phyloP scores from a whole-genome alignment of 2,797 vertebrate species.

The Myoxocephalus aenaeus region DNA sequence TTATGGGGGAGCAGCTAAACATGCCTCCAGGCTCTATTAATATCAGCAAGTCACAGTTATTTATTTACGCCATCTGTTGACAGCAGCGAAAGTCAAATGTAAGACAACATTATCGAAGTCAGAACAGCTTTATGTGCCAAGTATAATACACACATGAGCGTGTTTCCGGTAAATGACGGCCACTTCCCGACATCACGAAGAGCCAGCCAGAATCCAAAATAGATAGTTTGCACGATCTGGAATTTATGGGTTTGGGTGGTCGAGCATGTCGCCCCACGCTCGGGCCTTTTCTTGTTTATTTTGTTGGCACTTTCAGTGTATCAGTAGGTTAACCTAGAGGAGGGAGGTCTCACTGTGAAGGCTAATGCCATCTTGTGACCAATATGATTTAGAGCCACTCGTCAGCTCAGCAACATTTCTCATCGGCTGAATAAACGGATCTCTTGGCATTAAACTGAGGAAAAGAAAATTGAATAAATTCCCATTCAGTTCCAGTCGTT shows the following conservation, averaged over 20 bases:
- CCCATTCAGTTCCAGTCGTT: slow-evolving; percentile 26
- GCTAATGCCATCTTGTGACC: slow-evolving; percentile 53
- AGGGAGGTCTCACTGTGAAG: slow-evolving; percentile 28
- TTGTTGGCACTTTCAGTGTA: slow-evolving; percentile 11
- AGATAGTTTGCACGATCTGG: slow-evolving; percentile 38
- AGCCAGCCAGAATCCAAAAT: slow-evolving; percentile 37
- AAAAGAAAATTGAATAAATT: neutral
- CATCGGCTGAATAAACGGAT: slow-evolving; percentile 70
- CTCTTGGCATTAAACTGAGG: slow-evolving; percentile 43
- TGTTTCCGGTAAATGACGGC: slow-evolving; percentile 17
- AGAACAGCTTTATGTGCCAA: slow-evolving; percentile 7
- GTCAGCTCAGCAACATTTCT: slow-evolving; percentile 66
- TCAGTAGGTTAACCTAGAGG: slow-evolving; percentile 25
- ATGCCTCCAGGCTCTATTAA: slow-evolving; percentile 29
- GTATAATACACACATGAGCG: neutral
- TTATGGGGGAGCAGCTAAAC: slow-evolving; percentile 34
- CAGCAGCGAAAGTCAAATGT: slow-evolving; percentile 27
- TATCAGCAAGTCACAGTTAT: slow-evolving; percentile 34
- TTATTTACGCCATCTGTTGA: slow-evolving; percentile 16
- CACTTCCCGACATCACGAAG: slow-evolving; percentile 32
- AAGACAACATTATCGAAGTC: slow-evolving; percentile 12
- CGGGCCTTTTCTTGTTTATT: slow-evolving; percentile 41
- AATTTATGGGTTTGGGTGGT: slow-evolving; percentile 40
- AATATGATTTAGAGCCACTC: slow-evolving; percentile 59
- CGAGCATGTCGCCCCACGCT: slow-evolving; percentile 3